phyloP scores from a whole-genome alignment of 2,113 vertebrate genomes.

The Channa maculata region DNA sequence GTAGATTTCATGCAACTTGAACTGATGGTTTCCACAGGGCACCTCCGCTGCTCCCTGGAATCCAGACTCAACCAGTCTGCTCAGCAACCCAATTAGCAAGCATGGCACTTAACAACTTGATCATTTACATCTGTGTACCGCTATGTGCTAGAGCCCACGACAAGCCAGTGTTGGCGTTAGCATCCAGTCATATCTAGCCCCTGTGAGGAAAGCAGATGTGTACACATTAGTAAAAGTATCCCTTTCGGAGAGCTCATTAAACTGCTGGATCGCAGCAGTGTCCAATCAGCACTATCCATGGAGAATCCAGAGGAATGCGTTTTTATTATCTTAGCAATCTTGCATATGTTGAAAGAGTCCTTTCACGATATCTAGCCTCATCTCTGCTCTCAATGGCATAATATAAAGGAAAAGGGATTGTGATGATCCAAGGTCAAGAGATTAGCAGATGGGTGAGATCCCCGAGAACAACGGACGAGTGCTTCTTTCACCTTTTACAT shows the following conservation, averaged over 20 bases:
- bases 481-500: constrained; percentile 9
- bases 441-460: constrained; percentile 45
- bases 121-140: constrained; percentile 53
- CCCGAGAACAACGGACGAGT: constrained; percentile 2
- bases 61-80: constrained; percentile 24
- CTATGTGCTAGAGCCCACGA: constrained; percentile 28
- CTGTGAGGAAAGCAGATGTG: constrained; percentile 74
- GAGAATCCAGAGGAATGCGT: constrained; percentile 45
- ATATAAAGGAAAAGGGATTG: constrained; percentile 47
- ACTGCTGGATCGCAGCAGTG: constrained; percentile 60
- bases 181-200: constrained; percentile 59
- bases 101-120: constrained; percentile 53
- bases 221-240: constrained; percentile 68
- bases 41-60: constrained; percentile 16
- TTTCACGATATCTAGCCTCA: constrained; percentile 10
- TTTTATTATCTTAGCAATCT: constrained; percentile 21
- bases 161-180: constrained; percentile 50
- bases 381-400: constrained; percentile 42
- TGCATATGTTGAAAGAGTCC: constrained; percentile 3
- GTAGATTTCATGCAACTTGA: neutral
- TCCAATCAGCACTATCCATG: constrained; percentile 69
- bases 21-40: constrained; percentile 11
- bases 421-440: constrained; percentile 52
- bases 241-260: constrained; percentile 76
- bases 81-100: constrained; percentile 63